phyloP scores from a whole-genome alignment of 2,113 vertebrate genomes.

The Loxodonta africana region DNA sequence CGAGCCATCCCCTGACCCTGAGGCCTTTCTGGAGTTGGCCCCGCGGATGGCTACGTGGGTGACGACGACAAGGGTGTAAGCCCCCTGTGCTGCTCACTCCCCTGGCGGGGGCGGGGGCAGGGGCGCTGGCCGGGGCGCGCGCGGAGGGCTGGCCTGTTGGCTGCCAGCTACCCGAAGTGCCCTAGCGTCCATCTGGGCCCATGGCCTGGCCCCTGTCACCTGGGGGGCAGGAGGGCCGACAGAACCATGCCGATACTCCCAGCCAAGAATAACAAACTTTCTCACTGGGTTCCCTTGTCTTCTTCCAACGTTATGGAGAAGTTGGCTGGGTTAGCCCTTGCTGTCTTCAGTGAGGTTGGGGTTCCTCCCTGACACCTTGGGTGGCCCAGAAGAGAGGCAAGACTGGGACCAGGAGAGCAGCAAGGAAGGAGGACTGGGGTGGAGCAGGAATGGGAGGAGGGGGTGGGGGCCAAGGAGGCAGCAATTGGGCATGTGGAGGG shows the following conservation, averaged over 20 bases:
- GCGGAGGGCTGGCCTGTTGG: not conserved
- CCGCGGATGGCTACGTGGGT: not conserved
- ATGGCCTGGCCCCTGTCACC: accelerated
- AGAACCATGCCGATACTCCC: accelerated
- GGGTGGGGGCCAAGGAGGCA: not conserved
- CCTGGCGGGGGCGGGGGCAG: not conserved
- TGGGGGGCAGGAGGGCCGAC: not conserved
- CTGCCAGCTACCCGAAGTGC: too few species aligned
- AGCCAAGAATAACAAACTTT: too few species aligned
- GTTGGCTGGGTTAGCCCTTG: not conserved
- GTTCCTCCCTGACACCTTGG: not conserved
- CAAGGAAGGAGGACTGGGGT: not conserved
- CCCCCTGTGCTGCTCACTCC: not conserved
- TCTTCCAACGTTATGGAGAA: not conserved
- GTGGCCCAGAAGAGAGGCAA: not conserved
- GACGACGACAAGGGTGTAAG: not conserved
- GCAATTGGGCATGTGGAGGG: not conserved
- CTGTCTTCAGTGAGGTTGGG: not conserved
- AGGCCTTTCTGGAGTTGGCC: not conserved
- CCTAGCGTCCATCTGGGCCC: not conserved
- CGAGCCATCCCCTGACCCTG: not conserved
- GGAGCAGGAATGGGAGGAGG: not conserved
- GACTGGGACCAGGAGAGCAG: not conserved
- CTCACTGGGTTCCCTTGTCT: not conserved
- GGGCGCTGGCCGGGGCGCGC: too few species aligned